A percentile compares a stretch with the other conserved stretches of the same genome.
Evolutionary conservation across 2,797 vertebrate species (phyloP).

Genomic region (Babyrousa celebensis): DNA sequence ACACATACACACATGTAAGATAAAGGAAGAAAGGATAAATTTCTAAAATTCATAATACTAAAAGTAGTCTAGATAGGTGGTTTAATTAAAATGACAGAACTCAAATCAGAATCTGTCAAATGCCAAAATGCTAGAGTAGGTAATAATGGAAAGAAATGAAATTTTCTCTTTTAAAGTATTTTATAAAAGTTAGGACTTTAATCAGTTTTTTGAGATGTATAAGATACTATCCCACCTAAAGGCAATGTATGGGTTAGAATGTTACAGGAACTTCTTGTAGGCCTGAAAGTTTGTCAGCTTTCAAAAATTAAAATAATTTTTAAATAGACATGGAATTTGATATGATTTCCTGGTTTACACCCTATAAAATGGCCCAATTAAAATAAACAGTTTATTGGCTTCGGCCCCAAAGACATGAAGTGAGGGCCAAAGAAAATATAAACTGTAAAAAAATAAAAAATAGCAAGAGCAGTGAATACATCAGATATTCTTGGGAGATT

Average conservation of each 20-base stretch:
- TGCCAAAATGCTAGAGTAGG: background rate
- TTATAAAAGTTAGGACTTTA: constrained; percentile 36
- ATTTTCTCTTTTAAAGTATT: constrained; percentile 29
- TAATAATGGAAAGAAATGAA: background rate
- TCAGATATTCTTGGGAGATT: background rate
- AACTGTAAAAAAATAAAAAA: constrained; percentile 3
- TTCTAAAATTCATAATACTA: background rate
- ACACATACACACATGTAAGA: background rate
- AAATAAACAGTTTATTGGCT: constrained; percentile 64
- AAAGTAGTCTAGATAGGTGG: background rate
- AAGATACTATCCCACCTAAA: background rate
- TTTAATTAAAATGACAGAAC: constrained; percentile 31
- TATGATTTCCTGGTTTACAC: constrained; percentile 54
- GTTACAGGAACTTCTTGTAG: background rate
- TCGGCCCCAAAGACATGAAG: constrained; percentile 16
- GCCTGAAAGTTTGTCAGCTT: constrained; percentile 43
- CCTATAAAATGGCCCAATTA: constrained; percentile 60
- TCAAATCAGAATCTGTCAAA: constrained; percentile 57
- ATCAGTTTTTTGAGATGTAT: constrained; percentile 43
- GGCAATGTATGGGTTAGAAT: background rate
- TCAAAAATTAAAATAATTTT: constrained; percentile 69
- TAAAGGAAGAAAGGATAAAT: background rate
- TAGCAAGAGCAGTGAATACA: background rate
- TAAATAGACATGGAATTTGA: constrained; percentile 65
- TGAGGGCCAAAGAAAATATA: constrained; percentile 35